Percentiles rank a stretch among this genome's conserved stretches.
Evolutionary conservation across 2,888 invertebrate genomes (phyloP).

Genomic region (Bembecia ichneumoniformis): DNA sequence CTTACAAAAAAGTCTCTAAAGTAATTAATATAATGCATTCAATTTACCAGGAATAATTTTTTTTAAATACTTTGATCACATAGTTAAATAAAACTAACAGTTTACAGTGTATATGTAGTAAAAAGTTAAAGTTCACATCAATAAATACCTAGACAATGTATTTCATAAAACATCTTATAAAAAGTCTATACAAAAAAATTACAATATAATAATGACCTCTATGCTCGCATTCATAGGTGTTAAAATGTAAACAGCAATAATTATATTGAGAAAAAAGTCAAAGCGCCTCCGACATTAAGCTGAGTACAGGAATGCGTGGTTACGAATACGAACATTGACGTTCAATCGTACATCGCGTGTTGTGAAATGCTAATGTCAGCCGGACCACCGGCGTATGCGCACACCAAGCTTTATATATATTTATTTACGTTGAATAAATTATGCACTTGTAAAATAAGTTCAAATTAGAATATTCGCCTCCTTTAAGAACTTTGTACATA

Average conservation of each 20-base stretch:
- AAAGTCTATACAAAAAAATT: no score
- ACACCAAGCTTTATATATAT: neutral
- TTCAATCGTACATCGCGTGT: conserved; percentile 4
- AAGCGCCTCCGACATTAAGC: neutral
- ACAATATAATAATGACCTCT: no score
- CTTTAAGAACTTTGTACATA: no score
- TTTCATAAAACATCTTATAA: no score
- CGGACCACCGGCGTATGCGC: conserved; percentile 8
- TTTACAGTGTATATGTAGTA: no score
- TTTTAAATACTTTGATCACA: no score
- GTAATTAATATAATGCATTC: no score
- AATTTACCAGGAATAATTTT: no score
- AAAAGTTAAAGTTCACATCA: no score
- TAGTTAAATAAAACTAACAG: no score
- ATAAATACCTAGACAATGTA: no score
- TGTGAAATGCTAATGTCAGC: conserved; percentile 7
- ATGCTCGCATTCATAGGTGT: neutral
- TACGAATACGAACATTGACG: neutral
- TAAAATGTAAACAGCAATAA: neutral
- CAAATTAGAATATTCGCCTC: neutral
- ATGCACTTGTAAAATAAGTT: neutral
- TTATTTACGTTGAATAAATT: conserved; percentile 1
- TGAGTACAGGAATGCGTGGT: neutral
- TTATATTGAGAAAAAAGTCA: neutral
- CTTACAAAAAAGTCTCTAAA: no score